A percentile compares a stretch with the other conserved stretches of the same genome.
Conservation (phyloP, 2,888 invertebrate genomes). For the Vanessa cardui region DNA sequence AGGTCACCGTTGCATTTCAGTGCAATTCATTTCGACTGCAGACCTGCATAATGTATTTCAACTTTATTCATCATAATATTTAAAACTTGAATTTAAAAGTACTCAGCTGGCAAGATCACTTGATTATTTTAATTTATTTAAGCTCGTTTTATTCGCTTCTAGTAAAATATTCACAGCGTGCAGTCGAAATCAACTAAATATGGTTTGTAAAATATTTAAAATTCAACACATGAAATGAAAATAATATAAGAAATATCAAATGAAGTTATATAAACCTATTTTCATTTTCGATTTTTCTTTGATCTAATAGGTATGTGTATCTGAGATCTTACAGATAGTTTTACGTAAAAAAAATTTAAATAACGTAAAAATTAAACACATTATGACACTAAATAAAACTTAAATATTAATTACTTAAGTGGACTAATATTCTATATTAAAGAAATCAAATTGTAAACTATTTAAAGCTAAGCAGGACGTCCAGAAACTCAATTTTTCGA, state of each 20-base stretch:
- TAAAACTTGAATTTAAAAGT: background rate
- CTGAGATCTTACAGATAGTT: constrained; percentile 37
- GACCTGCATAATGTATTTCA: background rate
- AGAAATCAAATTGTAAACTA: constrained; percentile 59
- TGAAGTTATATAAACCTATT: constrained; percentile 20
- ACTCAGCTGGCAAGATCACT: constrained; percentile 4
- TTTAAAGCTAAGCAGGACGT: constrained; percentile 80
- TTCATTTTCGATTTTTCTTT: constrained; percentile 32
- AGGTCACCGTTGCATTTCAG: constrained; percentile 19
- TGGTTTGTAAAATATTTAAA: constrained; percentile 15
- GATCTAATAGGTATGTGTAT: constrained; percentile 26
- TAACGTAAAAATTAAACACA: constrained; percentile 30
- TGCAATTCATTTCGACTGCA: constrained; percentile 21
- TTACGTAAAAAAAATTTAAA: constrained; percentile 27
- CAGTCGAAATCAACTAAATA: constrained; percentile 22
- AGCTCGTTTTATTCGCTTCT: background rate
- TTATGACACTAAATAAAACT: constrained; percentile 40
- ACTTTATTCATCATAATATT: constrained; percentile 1
- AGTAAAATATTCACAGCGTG: constrained; percentile 3
- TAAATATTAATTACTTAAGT: constrained; percentile 45
- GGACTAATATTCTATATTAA: constrained; percentile 44
- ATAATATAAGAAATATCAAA: constrained; percentile 21
- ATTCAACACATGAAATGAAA: constrained; percentile 20
- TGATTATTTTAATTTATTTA: background rate
- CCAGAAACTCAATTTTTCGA: constrained; percentile 60